Evolutionary conservation across 1,140 invertebrate species (phyloP).

Genomic region (Caenorhabditis briggsae): DNA sequence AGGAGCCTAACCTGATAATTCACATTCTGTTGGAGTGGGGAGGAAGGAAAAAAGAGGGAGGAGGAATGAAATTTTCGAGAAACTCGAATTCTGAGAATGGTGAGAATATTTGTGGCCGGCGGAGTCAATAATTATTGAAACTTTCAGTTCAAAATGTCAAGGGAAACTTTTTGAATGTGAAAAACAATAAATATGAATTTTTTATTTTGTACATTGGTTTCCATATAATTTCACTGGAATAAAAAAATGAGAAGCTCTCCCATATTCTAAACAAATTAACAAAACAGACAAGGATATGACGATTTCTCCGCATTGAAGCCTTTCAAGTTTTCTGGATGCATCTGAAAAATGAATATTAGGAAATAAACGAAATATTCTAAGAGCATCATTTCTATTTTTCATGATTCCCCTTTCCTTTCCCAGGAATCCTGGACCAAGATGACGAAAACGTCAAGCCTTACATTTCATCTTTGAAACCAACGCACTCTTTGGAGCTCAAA

Average conservation of each 20-base stretch:
- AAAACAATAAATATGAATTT: too few relatives aligned
- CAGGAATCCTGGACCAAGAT: too few relatives aligned
- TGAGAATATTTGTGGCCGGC: too few relatives aligned
- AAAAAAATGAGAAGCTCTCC: too few relatives aligned
- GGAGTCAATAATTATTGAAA: too few relatives aligned
- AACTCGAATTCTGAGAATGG: too few relatives aligned
- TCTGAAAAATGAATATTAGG: neutral
- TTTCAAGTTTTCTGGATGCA: slow-evolving; percentile 44
- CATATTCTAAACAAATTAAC: too few relatives aligned
- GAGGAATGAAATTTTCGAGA: neutral
- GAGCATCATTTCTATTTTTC: neutral
- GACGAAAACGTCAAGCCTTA: slow-evolving; percentile 19
- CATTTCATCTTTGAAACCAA: neutral
- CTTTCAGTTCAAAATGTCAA: too few relatives aligned
- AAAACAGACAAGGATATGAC: neutral
- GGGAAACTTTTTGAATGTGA: too few relatives aligned
- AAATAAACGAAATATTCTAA: neutral
- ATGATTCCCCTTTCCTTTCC: neutral
- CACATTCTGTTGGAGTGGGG: too few relatives aligned
- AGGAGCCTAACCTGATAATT: neutral
- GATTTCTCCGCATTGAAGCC: slow-evolving; percentile 3
- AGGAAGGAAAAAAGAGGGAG: neutral
- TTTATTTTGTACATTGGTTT: too few relatives aligned
- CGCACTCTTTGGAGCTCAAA: neutral
- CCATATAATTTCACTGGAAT: too few relatives aligned